phyloP scores from a whole-genome alignment of 1,140 invertebrate species.

The Caerostris extrusa region DNA sequence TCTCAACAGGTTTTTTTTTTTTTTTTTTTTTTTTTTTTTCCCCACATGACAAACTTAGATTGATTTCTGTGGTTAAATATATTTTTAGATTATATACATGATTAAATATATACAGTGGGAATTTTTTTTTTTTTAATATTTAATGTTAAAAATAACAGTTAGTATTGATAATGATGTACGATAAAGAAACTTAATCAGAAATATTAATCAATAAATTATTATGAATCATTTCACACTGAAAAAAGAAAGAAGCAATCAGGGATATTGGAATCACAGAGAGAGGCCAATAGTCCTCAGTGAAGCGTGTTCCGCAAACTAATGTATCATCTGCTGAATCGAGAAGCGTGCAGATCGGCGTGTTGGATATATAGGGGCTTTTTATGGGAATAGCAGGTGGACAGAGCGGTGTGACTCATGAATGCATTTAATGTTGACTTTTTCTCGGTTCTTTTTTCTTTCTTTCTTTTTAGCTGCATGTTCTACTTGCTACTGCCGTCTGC shows the following conservation, averaged over 20 bases:
- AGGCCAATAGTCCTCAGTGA: not conserved
- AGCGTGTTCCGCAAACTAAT: conserved; percentile 27
- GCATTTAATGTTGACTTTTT: not conserved
- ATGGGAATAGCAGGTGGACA: conserved; percentile 56
- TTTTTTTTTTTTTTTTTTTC: too few relatives aligned
- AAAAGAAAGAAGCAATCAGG: not conserved
- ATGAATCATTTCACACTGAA: not conserved
- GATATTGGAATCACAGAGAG: not conserved
- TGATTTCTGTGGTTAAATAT: too few relatives aligned
- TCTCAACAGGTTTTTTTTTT: too few relatives aligned
- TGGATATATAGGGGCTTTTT: conserved; percentile 44
- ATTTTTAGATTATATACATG: too few relatives aligned
- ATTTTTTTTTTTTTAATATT: too few relatives aligned
- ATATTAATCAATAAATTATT: too few relatives aligned
- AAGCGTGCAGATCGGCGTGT: conserved; percentile 11
- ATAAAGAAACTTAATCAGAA: too few relatives aligned
- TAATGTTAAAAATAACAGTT: too few relatives aligned
- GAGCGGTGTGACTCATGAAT: conserved; percentile 6
- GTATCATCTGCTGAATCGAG: not conserved
- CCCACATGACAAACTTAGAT: too few relatives aligned
- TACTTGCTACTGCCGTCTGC: not conserved
- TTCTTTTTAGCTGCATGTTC: not conserved
- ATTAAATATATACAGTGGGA: too few relatives aligned
- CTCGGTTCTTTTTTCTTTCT: not conserved
- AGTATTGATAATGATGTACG: too few relatives aligned